Conservation (phyloP, 2,113 vertebrate genomes). For the Cyprinodon variegatus region DNA sequence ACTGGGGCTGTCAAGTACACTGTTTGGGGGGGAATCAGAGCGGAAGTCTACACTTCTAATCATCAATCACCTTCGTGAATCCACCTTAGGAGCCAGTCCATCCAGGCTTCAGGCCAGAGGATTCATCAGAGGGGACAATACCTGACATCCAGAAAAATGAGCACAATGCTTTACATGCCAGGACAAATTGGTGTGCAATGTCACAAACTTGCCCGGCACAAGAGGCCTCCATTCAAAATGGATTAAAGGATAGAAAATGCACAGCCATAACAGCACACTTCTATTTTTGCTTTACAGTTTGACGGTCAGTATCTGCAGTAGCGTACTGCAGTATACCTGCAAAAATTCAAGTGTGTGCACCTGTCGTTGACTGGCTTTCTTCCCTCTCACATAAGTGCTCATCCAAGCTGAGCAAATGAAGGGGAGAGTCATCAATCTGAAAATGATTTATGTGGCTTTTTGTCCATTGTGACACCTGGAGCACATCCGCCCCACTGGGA, state of each 20-base stretch:
- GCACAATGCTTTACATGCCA: constrained; percentile 54
- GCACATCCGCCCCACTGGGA: constrained; percentile 63
- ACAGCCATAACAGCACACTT: constrained; percentile 11
- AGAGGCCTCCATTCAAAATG: constrained; percentile 39
- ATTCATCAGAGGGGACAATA: constrained; percentile 72
- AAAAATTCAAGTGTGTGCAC: not conserved
- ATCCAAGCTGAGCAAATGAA: constrained; percentile 50
- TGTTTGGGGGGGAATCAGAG: constrained; percentile 66
- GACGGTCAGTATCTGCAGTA: constrained; percentile 28
- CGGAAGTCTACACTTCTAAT: constrained; percentile 57
- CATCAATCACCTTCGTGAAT: constrained; percentile 77
- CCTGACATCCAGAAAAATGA: constrained; percentile 80
- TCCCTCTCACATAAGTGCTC: constrained; percentile 29
- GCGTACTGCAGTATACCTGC: not conserved
- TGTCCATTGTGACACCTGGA: constrained; percentile 63
- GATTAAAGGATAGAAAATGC: constrained; percentile 38
- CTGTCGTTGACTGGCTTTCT: constrained; percentile 20
- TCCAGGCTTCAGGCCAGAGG: constrained; percentile 59
- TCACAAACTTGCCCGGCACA: constrained; percentile 47
- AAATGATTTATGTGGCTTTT: constrained; percentile 83
- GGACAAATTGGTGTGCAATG: constrained; percentile 60
- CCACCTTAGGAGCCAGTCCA: constrained; percentile 43
- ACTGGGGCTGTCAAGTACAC: constrained; percentile 61
- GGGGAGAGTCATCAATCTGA: constrained; percentile 74
- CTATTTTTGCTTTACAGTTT: constrained; percentile 42